phyloP scores from a whole-genome alignment of 2,113 vertebrate genomes.

The Pelodiscus sinensis region DNA sequence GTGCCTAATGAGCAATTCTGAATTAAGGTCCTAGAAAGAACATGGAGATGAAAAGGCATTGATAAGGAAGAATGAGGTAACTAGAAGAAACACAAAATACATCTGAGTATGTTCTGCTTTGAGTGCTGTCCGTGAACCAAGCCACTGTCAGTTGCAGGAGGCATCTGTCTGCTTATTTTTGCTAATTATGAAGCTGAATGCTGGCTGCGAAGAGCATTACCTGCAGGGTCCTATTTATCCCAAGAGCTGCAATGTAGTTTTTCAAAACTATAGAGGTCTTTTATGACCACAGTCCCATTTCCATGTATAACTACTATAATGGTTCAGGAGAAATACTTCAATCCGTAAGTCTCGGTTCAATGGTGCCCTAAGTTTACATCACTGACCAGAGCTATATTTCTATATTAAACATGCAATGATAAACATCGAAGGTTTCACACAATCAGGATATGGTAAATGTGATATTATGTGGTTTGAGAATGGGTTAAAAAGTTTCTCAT shows the following conservation, averaged over 20 bases:
- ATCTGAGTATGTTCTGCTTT: not conserved
- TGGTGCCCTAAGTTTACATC: slow-evolving; percentile 27
- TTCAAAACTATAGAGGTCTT: slow-evolving; percentile 14
- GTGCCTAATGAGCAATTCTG: not conserved
- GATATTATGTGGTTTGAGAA: slow-evolving; percentile 18
- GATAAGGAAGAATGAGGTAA: not conserved
- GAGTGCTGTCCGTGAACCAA: not conserved
- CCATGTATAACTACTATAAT: slow-evolving; percentile 17
- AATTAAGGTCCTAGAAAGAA: not conserved
- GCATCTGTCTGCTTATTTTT: not conserved
- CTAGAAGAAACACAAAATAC: not conserved
- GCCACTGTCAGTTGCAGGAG: not conserved
- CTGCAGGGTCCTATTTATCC: not conserved
- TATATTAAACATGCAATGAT: slow-evolving; percentile 28
- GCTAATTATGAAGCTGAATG: slow-evolving; percentile 4
- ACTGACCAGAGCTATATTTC: slow-evolving; percentile 15
- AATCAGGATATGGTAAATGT: slow-evolving; percentile 28
- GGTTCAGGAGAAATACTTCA: slow-evolving; percentile 51
- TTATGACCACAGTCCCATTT: slow-evolving; percentile 29
- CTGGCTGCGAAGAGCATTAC: not conserved
- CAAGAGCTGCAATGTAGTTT: not conserved
- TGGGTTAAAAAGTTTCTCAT: slow-evolving; percentile 39
- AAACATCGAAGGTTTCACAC: slow-evolving; percentile 55
- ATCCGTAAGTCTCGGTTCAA: not conserved
- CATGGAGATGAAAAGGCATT: rapidly evolving